Percentiles rank a stretch among this genome's conserved stretches.
These are phyloP conservation scores for Carollia perspicillata DNA, from an alignment of 2,113 vertebrate species.

Conservation along the genomic window DNA sequence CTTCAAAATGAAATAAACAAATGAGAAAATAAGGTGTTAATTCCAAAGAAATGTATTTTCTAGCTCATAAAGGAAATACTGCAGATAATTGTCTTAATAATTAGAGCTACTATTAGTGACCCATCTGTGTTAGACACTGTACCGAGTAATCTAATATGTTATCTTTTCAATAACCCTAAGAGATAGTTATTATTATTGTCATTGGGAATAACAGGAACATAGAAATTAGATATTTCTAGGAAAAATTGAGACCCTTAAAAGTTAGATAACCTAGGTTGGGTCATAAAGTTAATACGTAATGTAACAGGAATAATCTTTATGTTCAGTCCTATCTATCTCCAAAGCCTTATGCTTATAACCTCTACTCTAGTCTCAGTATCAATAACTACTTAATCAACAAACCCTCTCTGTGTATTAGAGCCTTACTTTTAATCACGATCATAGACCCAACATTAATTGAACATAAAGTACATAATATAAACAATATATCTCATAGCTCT, in stretches of 20 bases:
- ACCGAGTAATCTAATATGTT: background rate
- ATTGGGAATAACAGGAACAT: background rate
- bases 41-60: slow-evolving; percentile 3
- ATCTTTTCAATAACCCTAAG: background rate
- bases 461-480: background rate
- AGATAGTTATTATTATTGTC: background rate
- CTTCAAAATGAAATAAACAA: slow-evolving; percentile 45
- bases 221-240: background rate
- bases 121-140: background rate
- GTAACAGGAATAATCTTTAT: background rate
- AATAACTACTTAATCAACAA: slow-evolving; percentile 30
- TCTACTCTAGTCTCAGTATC: background rate
- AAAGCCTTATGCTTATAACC: background rate
- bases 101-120: background rate
- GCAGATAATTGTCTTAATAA: background rate
- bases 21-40: background rate
- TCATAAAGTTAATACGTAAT: background rate
- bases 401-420: background rate
- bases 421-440: slow-evolving; percentile 38
- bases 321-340: background rate
- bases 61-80: background rate
- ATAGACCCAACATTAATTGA: background rate
- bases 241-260: background rate
- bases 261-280: background rate
- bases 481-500: background rate